Conservation (phyloP, 2,113 vertebrate species). For the Mus musculus region GRCm39 chr15:14608001-14608500, state of each 20-base stretch:
- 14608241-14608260: background rate
- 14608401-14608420: background rate
- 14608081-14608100: background rate
- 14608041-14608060: background rate
- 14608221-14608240: background rate
- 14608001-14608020: background rate
- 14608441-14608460: background rate
- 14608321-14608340: background rate
- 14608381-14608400: background rate
- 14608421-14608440: background rate
- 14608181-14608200: background rate
- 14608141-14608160: background rate
- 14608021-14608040: background rate
- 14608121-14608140: background rate
- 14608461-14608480: background rate
- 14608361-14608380: background rate
- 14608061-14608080: background rate
- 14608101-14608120: background rate
- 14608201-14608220: background rate
- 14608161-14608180: background rate
- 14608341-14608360: no score
- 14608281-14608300: background rate
- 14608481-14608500: no score
- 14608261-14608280: background rate
- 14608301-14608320: background rate